Conservation (phyloP, 2,888 invertebrate species). For the Megastigmus dorsalis region DNA sequence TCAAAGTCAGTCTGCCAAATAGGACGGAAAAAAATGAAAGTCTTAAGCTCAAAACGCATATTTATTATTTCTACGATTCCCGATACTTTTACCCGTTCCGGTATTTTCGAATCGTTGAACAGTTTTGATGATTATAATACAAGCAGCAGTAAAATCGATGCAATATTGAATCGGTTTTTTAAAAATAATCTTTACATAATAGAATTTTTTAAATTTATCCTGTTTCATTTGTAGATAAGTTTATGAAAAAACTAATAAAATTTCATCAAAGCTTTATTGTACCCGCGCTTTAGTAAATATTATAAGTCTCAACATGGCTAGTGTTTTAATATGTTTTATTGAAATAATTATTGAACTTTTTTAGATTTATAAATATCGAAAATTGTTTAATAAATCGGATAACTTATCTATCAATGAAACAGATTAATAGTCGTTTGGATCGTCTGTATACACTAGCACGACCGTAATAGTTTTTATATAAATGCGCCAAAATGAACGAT, state of each 20-base stretch:
- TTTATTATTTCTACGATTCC: conserved; percentile 32
- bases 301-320: no score
- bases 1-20: conserved; percentile 33
- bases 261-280: no score
- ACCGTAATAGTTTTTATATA: background rate
- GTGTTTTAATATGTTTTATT: no score
- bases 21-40: conserved; percentile 19
- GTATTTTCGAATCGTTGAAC: background rate
- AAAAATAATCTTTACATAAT: background rate
- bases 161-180: background rate
- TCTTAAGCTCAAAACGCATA: conserved; percentile 9
- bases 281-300: no score
- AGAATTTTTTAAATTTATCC: conserved; percentile 2
- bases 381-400: background rate
- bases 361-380: no score
- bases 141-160: background rate
- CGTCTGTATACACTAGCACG: background rate
- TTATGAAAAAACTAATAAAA: conserved; percentile 4
- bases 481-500: conserved; percentile 24
- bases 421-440: background rate
- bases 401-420: conserved; percentile 5
- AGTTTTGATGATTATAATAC: conserved; percentile 1
- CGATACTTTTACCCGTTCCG: background rate
- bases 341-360: no score
- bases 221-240: conserved; percentile 34